phyloP scores from a whole-genome alignment of 2,797 vertebrate species.

The Chrosomus eos region DNA sequence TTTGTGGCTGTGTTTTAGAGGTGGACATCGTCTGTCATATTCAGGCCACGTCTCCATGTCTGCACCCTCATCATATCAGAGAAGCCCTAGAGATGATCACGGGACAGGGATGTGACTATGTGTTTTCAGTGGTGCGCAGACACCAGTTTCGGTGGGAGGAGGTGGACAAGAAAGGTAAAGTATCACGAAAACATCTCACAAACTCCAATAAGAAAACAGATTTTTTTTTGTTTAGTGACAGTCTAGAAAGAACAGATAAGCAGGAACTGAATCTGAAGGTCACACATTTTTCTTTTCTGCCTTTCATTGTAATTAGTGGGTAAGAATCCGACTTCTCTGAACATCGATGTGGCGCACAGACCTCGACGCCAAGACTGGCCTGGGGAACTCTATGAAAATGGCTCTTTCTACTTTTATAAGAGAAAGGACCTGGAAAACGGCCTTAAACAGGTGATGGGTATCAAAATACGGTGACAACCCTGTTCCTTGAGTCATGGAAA shows the following conservation, averaged over 20 bases:
- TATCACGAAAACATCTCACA: background rate
- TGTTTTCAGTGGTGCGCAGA: conserved; percentile 90
- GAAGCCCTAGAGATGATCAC: conserved; percentile 82
- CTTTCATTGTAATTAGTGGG: conserved; percentile 45
- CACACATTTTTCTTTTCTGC: background rate
- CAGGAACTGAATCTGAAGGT: background rate
- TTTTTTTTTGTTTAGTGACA: background rate
- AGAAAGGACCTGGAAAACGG: conserved; percentile 75
- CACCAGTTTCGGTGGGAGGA: conserved; percentile 95
- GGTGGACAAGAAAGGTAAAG: conserved; percentile 82
- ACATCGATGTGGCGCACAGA: conserved; percentile 81
- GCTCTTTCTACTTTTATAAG: conserved; percentile 89
- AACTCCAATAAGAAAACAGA: background rate
- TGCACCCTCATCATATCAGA: conserved; percentile 88
- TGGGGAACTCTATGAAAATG: conserved; percentile 93
- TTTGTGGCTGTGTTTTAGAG: conserved; percentile 71
- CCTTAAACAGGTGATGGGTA: conserved; percentile 78
- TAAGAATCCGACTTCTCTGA: conserved; percentile 74
- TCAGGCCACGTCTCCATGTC: conserved; percentile 94
- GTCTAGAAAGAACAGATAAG: no score
- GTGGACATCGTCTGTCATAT: conserved; percentile 91
- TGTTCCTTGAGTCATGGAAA: background rate
- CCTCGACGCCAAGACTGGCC: conserved; percentile 92
- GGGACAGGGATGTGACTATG: conserved; percentile 80
- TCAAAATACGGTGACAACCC: background rate